Evolutionary conservation across 2,113 vertebrate genomes (phyloP).

Genomic region (Puffinus mauretanicus): DNA sequence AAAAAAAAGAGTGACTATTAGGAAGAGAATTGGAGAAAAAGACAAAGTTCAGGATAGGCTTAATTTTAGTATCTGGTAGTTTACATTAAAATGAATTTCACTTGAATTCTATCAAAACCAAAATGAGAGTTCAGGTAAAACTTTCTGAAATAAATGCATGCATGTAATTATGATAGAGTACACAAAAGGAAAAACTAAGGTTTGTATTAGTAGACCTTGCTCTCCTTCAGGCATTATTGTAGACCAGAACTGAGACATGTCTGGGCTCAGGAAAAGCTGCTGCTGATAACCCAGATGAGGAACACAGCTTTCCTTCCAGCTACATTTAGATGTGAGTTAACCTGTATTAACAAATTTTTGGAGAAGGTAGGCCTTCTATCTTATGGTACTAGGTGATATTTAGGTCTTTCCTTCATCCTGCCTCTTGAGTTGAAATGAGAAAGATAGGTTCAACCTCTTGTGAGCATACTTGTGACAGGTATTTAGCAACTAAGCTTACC

Average conservation of each 20-base stretch:
- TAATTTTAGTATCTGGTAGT: not conserved
- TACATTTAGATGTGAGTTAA: not conserved
- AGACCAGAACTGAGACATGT: not conserved
- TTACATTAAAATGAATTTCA: not conserved
- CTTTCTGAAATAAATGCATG: not conserved
- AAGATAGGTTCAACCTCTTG: not conserved
- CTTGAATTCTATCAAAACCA: not conserved
- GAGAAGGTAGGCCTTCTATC: not conserved
- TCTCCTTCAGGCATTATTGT: not conserved
- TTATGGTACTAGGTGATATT: not conserved
- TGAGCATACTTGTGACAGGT: not conserved
- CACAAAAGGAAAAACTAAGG: not conserved
- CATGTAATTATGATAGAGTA: not conserved
- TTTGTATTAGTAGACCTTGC: not conserved
- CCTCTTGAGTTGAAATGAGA: not conserved
- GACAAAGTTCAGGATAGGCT: not conserved
- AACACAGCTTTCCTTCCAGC: not conserved
- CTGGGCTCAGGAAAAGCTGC: not conserved
- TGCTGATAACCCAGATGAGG: not conserved
- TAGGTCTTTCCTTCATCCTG: not conserved
- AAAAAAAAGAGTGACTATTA: not conserved
- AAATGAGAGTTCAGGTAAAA: not conserved
- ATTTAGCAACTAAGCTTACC: not conserved
- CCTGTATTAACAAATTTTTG: not conserved
- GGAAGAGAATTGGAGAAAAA: not conserved